Evolutionary conservation across 2,113 vertebrate genomes (phyloP).

Genomic region (Tenebrosternarchus preto): DNA sequence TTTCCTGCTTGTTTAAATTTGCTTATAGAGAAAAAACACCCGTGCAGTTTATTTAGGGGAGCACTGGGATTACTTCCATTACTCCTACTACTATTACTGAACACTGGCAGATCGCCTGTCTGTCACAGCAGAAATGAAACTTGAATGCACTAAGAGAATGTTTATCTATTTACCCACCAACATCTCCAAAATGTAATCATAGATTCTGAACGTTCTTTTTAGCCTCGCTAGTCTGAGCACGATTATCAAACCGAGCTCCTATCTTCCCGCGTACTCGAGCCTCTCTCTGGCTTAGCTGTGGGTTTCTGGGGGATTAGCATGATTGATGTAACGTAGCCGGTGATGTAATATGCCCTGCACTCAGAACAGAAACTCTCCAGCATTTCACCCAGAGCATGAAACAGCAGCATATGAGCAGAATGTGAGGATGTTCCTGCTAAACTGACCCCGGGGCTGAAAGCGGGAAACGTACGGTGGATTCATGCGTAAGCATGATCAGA

Average conservation of each 20-base stretch:
- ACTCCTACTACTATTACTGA: background rate
- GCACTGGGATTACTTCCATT: background rate
- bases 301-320: conserved; percentile 42
- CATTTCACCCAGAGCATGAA: conserved; percentile 6
- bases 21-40: background rate
- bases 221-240: background rate
- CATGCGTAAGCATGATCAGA: background rate
- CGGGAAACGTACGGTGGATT: background rate
- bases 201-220: background rate
- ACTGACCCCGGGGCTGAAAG: background rate
- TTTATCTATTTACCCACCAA: conserved; percentile 9
- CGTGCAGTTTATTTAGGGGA: background rate
- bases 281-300: conserved; percentile 32
- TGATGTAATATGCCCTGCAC: background rate
- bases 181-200: conserved; percentile 32
- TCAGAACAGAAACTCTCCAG: background rate
- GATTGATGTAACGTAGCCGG: conserved; percentile 40
- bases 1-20: background rate
- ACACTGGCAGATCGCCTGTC: background rate
- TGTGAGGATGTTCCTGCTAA: background rate
- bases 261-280: conserved; percentile 6
- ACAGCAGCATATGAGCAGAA: background rate
- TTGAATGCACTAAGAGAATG: background rate
- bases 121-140: background rate
- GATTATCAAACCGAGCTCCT: conserved; percentile 31